A percentile compares a stretch with the other conserved stretches of the same genome.
phyloP scores from a whole-genome alignment of 1,140 invertebrate genomes.

The Dufourea novaeangliae region DNA sequence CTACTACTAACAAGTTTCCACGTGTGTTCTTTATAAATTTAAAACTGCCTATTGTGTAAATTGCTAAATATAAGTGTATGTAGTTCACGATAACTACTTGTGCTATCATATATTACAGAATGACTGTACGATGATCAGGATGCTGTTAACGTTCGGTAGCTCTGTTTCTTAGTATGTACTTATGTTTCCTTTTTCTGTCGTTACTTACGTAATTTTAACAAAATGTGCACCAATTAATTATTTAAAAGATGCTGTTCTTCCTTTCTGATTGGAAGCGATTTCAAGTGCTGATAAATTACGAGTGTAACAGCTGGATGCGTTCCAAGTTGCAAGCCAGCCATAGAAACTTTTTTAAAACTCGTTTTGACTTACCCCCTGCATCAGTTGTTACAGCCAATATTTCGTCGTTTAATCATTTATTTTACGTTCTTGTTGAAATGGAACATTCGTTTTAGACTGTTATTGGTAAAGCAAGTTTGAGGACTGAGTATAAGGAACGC shows the following conservation, averaged over 20 bases:
- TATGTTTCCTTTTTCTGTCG: slow-evolving; percentile 46
- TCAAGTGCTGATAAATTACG: slow-evolving; percentile 21
- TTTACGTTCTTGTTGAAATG: neutral
- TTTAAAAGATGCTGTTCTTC: neutral
- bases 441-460: neutral
- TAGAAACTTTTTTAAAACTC: slow-evolving; percentile 21
- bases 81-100: neutral
- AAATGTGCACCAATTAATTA: slow-evolving; percentile 9
- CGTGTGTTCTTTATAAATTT: too few species aligned
- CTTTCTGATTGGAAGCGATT: neutral
- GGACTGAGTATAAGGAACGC: too few species aligned
- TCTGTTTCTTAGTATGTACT: slow-evolving; percentile 59
- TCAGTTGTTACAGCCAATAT: neutral
- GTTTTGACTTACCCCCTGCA: neutral
- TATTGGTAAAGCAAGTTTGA: too few species aligned
- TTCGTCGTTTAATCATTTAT: neutral
- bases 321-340: neutral
- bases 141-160: neutral
- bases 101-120: slow-evolving; percentile 25
- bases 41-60: too few species aligned
- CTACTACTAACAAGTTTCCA: too few species aligned
- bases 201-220: slow-evolving; percentile 14
- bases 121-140: slow-evolving; percentile 51
- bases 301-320: neutral
- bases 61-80: neutral